Evolutionary conservation across 2,113 vertebrate genomes (phyloP).

Genomic region (Chaenogobius annularis): DNA sequence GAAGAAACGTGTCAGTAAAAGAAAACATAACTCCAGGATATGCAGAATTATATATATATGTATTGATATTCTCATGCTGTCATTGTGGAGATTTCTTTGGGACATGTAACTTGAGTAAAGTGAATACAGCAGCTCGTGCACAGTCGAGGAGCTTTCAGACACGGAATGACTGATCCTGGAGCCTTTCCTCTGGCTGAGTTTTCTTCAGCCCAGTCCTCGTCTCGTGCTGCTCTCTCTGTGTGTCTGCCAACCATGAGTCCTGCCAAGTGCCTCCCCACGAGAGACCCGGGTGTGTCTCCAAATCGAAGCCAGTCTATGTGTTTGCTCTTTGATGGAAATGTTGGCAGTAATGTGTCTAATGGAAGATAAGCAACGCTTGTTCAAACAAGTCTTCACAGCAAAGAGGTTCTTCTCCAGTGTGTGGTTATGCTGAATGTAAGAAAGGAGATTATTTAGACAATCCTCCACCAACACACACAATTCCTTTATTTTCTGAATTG

Average conservation of each 20-base stretch:
- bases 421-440: slow-evolving; percentile 50
- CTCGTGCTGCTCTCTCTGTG: slow-evolving; percentile 44
- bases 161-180: slow-evolving; percentile 61
- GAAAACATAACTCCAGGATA: neutral
- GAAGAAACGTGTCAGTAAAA: neutral
- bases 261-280: slow-evolving; percentile 68
- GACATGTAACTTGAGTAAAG: slow-evolving; percentile 43
- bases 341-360: slow-evolving; percentile 71
- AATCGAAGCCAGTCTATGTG: slow-evolving; percentile 22
- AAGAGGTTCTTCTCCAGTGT: slow-evolving; percentile 45
- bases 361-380: slow-evolving; percentile 69
- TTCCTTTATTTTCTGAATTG: neutral
- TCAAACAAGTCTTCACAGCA: slow-evolving; percentile 53
- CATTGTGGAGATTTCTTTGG: slow-evolving; percentile 14
- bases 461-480: slow-evolving; percentile 11
- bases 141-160: slow-evolving; percentile 52
- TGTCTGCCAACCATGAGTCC: slow-evolving; percentile 63
- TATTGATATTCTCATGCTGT: too few species aligned
- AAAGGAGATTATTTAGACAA: slow-evolving; percentile 40
- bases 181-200: slow-evolving; percentile 30
- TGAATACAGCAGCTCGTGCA: slow-evolving; percentile 33
- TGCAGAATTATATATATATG: too few species aligned
- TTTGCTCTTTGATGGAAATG: slow-evolving; percentile 57
- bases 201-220: slow-evolving; percentile 19
- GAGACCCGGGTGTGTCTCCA: slow-evolving; percentile 25